Base-by-base conservation (phyloP, 2,888 invertebrate species). In the Caenorhabditis afra region DNA sequence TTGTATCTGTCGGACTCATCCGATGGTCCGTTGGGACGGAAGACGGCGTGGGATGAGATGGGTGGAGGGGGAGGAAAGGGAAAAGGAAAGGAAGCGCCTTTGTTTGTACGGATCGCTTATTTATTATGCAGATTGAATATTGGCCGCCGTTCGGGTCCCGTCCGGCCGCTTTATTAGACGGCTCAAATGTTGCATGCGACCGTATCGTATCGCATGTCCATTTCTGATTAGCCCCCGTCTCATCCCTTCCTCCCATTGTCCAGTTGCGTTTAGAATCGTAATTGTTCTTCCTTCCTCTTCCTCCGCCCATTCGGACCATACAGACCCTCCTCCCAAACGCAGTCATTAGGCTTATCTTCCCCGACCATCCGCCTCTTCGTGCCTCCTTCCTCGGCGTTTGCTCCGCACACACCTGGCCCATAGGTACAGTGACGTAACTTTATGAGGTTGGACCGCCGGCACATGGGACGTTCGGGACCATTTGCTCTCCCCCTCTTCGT, bases 121-220 rank as follows among this genome's bases (percentile, higher is more conserved):
- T 71, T 77, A 77, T 70, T 77, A 77, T 77, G 77, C 77, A 77
- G 77, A 77, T 77, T 77, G 77, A 71, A 71, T 76, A 76, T 77
- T 68, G 75, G 67, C 55, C 66, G 12, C 59, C 37, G 23, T 50
- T 50, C 45, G 16, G 39, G 39, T 35, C 20, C 57, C n/a, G 41
- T 20, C n/a, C n/a, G 29, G 18, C n/a, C 35, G 53, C 55, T 67
- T 61, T 66, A 62, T 68, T 70, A 65, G 70, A 41, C 65, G 8
- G 58, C 58, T 70, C 68, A 52, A 55, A 76, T 64, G 62, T 74
- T 66, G 58, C 68, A 76, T 58, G 62, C 20, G 37, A 64, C 68
- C 57, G 64, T 57, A 68, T 44, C 75, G 61, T 76, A 67, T 75
- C 67, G 67, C 55, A 64, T 75, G 68, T 76, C 68, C 76, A 76